A percentile compares a stretch with the other conserved stretches of the same genome.
These are phyloP conservation scores for Heliconius charithonia DNA, from an alignment of 2,888 invertebrate genomes.

Conservation along the genomic window DNA sequence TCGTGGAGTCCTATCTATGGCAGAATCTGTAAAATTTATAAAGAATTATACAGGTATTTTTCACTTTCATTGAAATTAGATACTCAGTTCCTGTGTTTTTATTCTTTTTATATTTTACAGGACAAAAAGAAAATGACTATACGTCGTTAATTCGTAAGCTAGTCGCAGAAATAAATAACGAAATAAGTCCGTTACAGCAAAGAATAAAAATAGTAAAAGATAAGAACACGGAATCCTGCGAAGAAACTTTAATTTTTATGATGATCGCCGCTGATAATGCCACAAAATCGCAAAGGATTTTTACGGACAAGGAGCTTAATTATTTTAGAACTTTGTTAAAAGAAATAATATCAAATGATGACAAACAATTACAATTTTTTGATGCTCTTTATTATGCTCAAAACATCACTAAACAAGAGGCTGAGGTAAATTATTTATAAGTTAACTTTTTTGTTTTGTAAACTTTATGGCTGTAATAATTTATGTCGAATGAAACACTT, in stretches of 20 bases:
- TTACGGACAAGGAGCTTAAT: conserved; percentile 68
- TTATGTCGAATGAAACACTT: not conserved
- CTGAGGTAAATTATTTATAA: conserved; percentile 60
- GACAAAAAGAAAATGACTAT: not conserved
- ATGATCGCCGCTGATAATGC: conserved; percentile 70
- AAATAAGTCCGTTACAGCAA: conserved; percentile 68
- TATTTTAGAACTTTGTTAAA: conserved; percentile 72
- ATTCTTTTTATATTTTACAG: not conserved
- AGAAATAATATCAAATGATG: conserved; percentile 71
- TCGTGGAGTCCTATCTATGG: conserved; percentile 65
- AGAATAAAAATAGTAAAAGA: conserved; percentile 69
- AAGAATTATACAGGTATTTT: conserved; percentile 27
- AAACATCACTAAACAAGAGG: conserved; percentile 73
- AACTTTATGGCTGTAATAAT: not conserved
- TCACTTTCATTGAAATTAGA: not conserved
- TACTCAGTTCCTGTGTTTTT: not conserved
- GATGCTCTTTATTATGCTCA: conserved; percentile 72
- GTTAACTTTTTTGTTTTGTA: not conserved
- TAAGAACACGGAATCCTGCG: conserved; percentile 61
- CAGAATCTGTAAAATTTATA: conserved; percentile 56
- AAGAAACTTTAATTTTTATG: conserved; percentile 69
- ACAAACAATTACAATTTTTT: conserved; percentile 68
- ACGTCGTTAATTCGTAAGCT: conserved; percentile 54
- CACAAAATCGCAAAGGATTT: conserved; percentile 71
- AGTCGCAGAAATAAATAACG: conserved; percentile 67